Evolutionary conservation across 2,888 invertebrate genomes (phyloP), one percentile per base, ranked within the genome.

Genomic region (Eupithecia vulgata): DNA sequence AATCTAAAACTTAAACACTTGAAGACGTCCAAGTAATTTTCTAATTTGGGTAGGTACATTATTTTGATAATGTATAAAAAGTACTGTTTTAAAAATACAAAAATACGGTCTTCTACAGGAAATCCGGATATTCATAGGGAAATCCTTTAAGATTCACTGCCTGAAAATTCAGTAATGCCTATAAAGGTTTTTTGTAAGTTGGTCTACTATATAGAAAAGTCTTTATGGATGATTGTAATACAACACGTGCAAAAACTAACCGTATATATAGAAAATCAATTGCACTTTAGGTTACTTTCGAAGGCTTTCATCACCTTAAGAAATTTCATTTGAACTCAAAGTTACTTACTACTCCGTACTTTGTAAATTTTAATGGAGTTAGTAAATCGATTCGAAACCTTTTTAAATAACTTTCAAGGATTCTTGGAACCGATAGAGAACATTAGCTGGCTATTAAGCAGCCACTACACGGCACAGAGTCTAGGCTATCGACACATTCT

Each of bases 401-500:
- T 80, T 80, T 75, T 70, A 78, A 78, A 78, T 70, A 77, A 77
- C 76, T 77, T 79, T 76, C 72, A 74, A 76, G 74, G 74, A 75
- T 77, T 72, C 74, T 69, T 70, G 68, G 70, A 74, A 21, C 75
- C 80, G 81, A 87, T 85, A 84, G 84, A 87, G 86, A 86, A 88
- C 90, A 91, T 90, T 88, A 89, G 87, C 86, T 85, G 76, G 80
- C 83, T 84, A 84, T 87, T 89, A 65, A 21, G 65, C 21, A 65
- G 65, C 12, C 21, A 21, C 5, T 40, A 21, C 13, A 65, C 25
- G 65, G 65, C 13, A n/a, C 0, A 17, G 5, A 65, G 65, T 15
- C 65, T 12, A 1, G 65, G 40, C 13, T 42, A 65, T 5, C 3
- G 37, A 6, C 40, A 40, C 12, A 13, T 40, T 65, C n/a, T 25